Conservation (phyloP, 2,888 invertebrate species). For the Chelonus formosanus region DNA sequence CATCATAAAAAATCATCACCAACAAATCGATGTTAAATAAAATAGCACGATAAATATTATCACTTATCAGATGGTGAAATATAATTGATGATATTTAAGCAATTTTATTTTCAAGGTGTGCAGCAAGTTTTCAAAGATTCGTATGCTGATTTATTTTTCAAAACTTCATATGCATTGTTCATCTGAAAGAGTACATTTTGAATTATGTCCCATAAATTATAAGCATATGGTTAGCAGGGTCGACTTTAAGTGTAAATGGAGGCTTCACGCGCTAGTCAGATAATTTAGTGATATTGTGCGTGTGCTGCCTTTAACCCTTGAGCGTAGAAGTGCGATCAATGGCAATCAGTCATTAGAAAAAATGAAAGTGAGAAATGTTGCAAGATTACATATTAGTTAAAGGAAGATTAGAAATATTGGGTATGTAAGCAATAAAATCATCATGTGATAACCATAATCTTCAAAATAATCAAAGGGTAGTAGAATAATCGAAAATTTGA, state of each 20-base stretch:
- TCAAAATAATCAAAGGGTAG: not conserved
- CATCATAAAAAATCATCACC: not conserved
- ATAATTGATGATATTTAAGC: too few species aligned
- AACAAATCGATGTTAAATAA: constrained; percentile 11
- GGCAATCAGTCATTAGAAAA: constrained; percentile 46
- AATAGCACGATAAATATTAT: too few species aligned
- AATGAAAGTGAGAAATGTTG: constrained; percentile 27
- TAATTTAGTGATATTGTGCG: constrained; percentile 50
- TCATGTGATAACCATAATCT: too few species aligned
- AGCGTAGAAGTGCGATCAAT: constrained; percentile 44
- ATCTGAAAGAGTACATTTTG: constrained; percentile 18
- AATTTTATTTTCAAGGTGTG: too few species aligned
- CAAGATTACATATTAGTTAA: constrained; percentile 39
- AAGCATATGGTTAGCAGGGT: constrained; percentile 30
- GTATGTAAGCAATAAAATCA: not conserved
- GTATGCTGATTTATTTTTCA: constrained; percentile 22
- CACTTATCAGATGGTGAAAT: too few species aligned
- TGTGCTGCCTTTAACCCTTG: constrained; percentile 35
- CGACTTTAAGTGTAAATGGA: constrained; percentile 36
- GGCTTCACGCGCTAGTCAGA: constrained; percentile 30
- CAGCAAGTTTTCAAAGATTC: constrained; percentile 2
- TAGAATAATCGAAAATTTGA: too few species aligned
- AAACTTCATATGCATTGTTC: constrained; percentile 26
- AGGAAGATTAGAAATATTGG: constrained; percentile 24
- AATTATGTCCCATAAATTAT: constrained; percentile 34